Evolutionary conservation across 2,113 vertebrate genomes (phyloP).

Genomic region (Eubucco bourcierii): DNA sequence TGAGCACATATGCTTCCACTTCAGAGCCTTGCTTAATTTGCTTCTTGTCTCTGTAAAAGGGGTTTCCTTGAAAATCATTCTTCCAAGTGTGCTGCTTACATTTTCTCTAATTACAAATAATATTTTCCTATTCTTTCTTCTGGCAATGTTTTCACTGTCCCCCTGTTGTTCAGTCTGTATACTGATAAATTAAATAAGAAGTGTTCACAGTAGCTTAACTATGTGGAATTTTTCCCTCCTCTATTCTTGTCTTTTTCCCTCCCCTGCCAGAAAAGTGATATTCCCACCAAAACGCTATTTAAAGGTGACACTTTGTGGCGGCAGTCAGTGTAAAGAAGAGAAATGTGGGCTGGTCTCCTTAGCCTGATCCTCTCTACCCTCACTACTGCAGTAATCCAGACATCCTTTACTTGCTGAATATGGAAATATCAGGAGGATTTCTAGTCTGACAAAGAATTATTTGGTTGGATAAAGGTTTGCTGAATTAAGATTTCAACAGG

Average conservation of each 20-base stretch:
- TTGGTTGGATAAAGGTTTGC: neutral
- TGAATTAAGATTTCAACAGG: neutral
- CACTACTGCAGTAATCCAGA: neutral
- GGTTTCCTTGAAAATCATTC: slow-evolving; percentile 33
- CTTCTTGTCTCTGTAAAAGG: slow-evolving; percentile 16
- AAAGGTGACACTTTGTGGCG: neutral
- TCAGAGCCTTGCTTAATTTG: slow-evolving; percentile 34
- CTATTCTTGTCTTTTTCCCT: neutral
- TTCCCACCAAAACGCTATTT: neutral
- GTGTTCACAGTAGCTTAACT: neutral
- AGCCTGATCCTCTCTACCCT: neutral
- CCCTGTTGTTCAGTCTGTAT: neutral
- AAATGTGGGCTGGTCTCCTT: neutral
- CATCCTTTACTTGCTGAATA: neutral
- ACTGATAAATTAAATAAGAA: slow-evolving; percentile 10
- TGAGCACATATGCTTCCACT: slow-evolving; percentile 60
- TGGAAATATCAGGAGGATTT: neutral
- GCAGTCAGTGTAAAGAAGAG: neutral
- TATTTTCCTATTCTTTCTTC: neutral
- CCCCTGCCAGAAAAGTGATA: neutral
- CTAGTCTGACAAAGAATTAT: neutral
- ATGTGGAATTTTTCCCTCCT: neutral
- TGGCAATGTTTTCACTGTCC: neutral
- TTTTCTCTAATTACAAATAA: slow-evolving; percentile 11
- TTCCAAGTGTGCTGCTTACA: neutral